Percentiles rank a stretch among this genome's conserved stretches.
Conservation (phyloP, 1,140 invertebrate genomes). For the Drosophila pachea region DNA sequence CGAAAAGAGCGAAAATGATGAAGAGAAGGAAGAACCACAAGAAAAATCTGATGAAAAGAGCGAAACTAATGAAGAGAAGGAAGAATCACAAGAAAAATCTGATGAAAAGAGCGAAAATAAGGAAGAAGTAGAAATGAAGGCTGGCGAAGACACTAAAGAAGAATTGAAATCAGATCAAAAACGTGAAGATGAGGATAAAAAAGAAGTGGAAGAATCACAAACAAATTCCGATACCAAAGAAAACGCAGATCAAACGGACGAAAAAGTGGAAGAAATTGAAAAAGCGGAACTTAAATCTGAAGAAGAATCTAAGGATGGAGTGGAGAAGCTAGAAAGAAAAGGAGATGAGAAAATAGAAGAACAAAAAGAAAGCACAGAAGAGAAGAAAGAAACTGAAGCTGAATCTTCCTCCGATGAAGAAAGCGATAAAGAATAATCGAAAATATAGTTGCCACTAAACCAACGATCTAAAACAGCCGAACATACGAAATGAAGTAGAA, state of each 20-base stretch:
- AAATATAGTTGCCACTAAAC: slow-evolving; percentile 8
- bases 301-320: not conserved
- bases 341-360: not conserved
- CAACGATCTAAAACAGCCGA: slow-evolving; percentile 3
- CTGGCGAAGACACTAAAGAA: not conserved
- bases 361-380: not conserved
- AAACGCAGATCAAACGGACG: not conserved
- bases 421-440: slow-evolving; percentile 41
- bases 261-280: not conserved
- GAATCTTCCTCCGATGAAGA: slow-evolving; percentile 32
- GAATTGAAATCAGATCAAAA: not conserved
- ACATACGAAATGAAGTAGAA: slow-evolving; percentile 5
- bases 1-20: not conserved
- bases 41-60: not conserved
- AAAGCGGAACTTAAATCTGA: not conserved
- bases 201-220: slow-evolving; percentile 1
- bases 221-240: not conserved
- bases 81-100: not conserved
- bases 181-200: not conserved
- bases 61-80: not conserved
- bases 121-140: not conserved
- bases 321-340: not conserved
- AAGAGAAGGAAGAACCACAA: not conserved
- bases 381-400: not conserved
- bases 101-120: not conserved